Percentiles rank a stretch among this genome's conserved stretches.
Evolutionary conservation across 2,888 invertebrate genomes (phyloP).

Genomic region (Campaea margaritaria): DNA sequence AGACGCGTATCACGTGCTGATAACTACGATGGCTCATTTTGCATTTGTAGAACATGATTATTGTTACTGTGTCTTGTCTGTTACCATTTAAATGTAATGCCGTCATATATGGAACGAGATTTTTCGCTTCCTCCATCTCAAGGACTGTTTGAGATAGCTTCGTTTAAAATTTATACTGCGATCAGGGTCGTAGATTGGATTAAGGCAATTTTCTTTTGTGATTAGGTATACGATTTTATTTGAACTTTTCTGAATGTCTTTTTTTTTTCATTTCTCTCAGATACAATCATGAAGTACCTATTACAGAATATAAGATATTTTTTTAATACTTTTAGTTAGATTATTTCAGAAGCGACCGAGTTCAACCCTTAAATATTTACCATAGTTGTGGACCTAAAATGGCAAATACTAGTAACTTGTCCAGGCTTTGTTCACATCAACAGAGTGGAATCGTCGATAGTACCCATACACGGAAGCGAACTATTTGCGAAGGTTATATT

Average conservation of each 20-base stretch:
- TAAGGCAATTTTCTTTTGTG: not conserved
- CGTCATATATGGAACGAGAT: constrained; percentile 47
- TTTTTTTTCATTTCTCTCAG: too few relatives aligned
- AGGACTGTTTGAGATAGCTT: constrained; percentile 37
- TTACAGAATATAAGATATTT: too few relatives aligned
- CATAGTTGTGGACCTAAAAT: not conserved
- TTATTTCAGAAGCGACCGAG: not conserved
- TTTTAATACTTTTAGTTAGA: too few relatives aligned
- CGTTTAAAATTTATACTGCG: constrained; percentile 1
- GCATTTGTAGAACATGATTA: constrained; percentile 31
- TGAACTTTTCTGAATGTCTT: too few relatives aligned
- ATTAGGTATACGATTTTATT: not conserved
- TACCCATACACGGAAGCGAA: constrained; percentile 60
- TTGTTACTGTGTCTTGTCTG: too few relatives aligned
- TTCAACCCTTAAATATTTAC: not conserved
- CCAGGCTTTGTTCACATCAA: constrained; percentile 5
- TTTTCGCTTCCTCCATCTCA: constrained; percentile 55
- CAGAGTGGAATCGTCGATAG: constrained; percentile 42
- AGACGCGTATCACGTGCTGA: constrained; percentile 61
- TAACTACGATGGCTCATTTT: constrained; percentile 32
- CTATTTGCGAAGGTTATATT: constrained; percentile 60
- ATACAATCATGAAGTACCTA: too few relatives aligned
- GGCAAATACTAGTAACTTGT: not conserved
- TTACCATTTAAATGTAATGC: constrained; percentile 29
- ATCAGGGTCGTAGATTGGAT: not conserved